Evolutionary conservation across 64 coral and sea anemone genomes (phyloP).

Genomic region (Orbicella faveolata): DNA sequence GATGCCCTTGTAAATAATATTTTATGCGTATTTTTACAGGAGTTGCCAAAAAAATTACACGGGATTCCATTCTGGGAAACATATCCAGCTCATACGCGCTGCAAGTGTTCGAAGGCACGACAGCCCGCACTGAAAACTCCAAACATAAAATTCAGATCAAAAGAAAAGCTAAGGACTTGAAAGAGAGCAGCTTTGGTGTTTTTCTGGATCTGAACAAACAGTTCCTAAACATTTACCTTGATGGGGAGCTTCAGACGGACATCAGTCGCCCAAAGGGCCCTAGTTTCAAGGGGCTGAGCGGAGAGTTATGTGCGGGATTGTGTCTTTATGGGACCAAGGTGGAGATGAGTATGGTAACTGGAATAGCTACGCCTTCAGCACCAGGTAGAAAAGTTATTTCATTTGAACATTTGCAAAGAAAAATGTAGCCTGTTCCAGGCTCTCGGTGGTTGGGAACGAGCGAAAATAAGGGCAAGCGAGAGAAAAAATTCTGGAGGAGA

Average conservation of each 20-base stretch:
- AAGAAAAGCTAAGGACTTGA: constrained; percentile 71
- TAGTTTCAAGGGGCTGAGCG: constrained; percentile 75
- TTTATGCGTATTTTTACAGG: constrained; percentile 17
- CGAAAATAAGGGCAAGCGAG: too few relatives aligned
- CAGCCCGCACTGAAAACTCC: constrained; percentile 61
- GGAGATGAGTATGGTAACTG: constrained; percentile 68
- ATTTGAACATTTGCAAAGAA: background rate
- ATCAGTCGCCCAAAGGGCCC: constrained; percentile 70
- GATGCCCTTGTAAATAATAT: background rate
- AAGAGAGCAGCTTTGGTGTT: constrained; percentile 72
- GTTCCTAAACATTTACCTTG: constrained; percentile 76
- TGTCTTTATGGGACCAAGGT: constrained; percentile 82
- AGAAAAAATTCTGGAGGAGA: too few relatives aligned
- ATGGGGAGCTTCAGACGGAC: constrained; percentile 81
- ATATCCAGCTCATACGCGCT: constrained; percentile 61
- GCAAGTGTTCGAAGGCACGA: constrained; percentile 65
- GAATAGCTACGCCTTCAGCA: constrained; percentile 64
- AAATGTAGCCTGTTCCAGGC: too few relatives aligned
- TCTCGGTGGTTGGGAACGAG: too few relatives aligned
- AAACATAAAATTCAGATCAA: constrained; percentile 81
- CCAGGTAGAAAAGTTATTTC: constrained; percentile 43
- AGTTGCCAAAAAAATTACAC: constrained; percentile 60
- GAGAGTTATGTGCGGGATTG: constrained; percentile 65
- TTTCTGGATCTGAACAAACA: constrained; percentile 82
- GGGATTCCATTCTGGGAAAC: constrained; percentile 79